Conservation (phyloP, 2,113 vertebrate genomes). For the Halichoerus grypus region DNA sequence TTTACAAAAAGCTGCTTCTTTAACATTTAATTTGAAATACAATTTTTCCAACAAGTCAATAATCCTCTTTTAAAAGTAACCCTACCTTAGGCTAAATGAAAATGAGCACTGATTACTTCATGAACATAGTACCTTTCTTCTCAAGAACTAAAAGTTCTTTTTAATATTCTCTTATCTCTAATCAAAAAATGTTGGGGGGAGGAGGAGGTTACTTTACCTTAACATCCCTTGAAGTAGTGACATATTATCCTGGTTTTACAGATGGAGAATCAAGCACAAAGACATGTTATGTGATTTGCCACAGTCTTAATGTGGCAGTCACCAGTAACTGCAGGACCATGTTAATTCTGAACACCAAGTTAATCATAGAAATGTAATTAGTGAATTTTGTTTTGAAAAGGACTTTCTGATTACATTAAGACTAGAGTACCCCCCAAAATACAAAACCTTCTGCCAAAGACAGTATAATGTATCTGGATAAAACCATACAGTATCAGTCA, state of each 20-base stretch:
- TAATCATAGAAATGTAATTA: constrained; percentile 28
- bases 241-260: constrained; percentile 53
- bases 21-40: constrained; percentile 54
- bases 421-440: not conserved
- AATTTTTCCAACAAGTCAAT: constrained; percentile 35
- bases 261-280: constrained; percentile 64
- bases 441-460: constrained; percentile 38
- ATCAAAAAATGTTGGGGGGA: constrained; percentile 35
- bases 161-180: constrained; percentile 58
- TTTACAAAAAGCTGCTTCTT: constrained; percentile 17
- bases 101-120: constrained; percentile 38
- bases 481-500: not conserved
- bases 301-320: not conserved
- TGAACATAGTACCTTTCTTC: constrained; percentile 29
- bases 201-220: constrained; percentile 33
- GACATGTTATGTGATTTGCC: not conserved
- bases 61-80: constrained; percentile 46
- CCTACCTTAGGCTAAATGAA: constrained; percentile 52
- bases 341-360: constrained; percentile 36
- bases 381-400: constrained; percentile 46
- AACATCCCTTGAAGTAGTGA: constrained; percentile 46
- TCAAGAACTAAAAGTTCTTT: constrained; percentile 65
- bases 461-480: constrained; percentile 30
- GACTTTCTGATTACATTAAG: not conserved
- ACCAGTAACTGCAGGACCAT: constrained; percentile 3